Base-by-base conservation (phyloP, 2,113 vertebrate genomes). In the Myxocyprinus asiaticus region DNA sequence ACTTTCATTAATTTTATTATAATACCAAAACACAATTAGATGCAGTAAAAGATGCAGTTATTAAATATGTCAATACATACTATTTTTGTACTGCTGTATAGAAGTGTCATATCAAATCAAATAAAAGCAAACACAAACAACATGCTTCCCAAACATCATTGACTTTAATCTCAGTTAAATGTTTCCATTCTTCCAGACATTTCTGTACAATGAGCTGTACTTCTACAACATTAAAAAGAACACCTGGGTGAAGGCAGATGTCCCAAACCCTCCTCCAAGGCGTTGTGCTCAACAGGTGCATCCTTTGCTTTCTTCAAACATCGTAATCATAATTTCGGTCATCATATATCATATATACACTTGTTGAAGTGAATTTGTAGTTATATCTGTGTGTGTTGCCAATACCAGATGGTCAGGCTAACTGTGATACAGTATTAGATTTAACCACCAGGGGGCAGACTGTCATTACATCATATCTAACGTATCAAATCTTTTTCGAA, bases 221-320 rank as follows among this genome's bases (percentile, higher is more conserved):
- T 73, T 95, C 89, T 99, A 98, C 91, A 96, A 92, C 86, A 95
- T 95, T 82, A 94, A 93, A 83, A 99, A 97, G 90, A 95, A 95
- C 85, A 88, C 89, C 65, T 99, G 97, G 97, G 86, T 94, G 12
- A 96, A 94, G 48, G 85, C 94, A 0, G 97, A 98, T 64, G 92
- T 96, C 78, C 97, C 98, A 9, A 96, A 89, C 77, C 94, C 96
- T 0, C 98, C 98, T 3, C 95, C 97, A 0, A 91, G 95, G 5
- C 93, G 97, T 69, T 99, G 97, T 80, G 94, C 97, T 72, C 98
- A 99, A 84, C 98, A 99, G 96, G 97, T 98, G 87, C 7, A n/a
- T 56, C 10, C 22, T 33, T 33, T 2, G 12, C 10, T 51, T 1
- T 15, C 58, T 15, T 12, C 17, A 4, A 56, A 56, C 0, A 56